Evolutionary conservation across 1,140 invertebrate genomes (phyloP).

Genomic region (Drosophila arawakana): DNA sequence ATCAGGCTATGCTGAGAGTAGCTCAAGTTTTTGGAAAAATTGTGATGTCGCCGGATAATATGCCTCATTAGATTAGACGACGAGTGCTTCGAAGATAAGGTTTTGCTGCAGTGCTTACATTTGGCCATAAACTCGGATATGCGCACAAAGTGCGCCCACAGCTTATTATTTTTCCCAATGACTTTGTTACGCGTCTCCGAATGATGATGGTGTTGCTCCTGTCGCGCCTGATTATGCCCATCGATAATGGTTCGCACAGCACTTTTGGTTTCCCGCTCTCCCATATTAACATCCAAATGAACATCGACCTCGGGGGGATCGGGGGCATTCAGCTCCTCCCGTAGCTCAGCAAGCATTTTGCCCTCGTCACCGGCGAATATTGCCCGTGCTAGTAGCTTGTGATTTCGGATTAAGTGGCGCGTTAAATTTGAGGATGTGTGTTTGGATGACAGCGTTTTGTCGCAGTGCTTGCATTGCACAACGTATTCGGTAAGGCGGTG

Average conservation of each 20-base stretch:
- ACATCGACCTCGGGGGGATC: constrained; percentile 53
- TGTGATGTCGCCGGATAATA: constrained; percentile 68
- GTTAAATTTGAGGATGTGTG: constrained; percentile 73
- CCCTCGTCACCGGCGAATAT: constrained; percentile 69
- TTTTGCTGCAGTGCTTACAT: constrained; percentile 74
- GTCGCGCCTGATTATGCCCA: constrained; percentile 34
- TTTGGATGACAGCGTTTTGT: constrained; percentile 73
- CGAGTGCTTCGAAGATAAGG: constrained; percentile 72
- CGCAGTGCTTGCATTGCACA: constrained; percentile 77
- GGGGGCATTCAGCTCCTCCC: constrained; percentile 63
- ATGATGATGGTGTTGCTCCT: constrained; percentile 47
- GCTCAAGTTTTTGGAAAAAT: constrained; percentile 63
- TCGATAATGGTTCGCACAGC: constrained; percentile 66
- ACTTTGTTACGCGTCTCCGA: constrained; percentile 65
- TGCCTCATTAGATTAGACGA: constrained; percentile 75
- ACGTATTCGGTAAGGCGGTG: constrained; percentile 71
- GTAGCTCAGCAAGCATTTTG: constrained; percentile 68
- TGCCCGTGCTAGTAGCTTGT: constrained; percentile 62
- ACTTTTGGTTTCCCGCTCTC: constrained; percentile 62
- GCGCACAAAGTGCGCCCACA: constrained; percentile 74
- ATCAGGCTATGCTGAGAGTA: constrained; percentile 66
- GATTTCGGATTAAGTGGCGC: constrained; percentile 71
- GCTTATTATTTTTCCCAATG: constrained; percentile 71
- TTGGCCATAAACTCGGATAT: constrained; percentile 74
- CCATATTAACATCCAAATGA: constrained; percentile 47